Evolutionary conservation across 1,140 invertebrate species (phyloP).

Genomic region (Drosophila prosaltans): DNA sequence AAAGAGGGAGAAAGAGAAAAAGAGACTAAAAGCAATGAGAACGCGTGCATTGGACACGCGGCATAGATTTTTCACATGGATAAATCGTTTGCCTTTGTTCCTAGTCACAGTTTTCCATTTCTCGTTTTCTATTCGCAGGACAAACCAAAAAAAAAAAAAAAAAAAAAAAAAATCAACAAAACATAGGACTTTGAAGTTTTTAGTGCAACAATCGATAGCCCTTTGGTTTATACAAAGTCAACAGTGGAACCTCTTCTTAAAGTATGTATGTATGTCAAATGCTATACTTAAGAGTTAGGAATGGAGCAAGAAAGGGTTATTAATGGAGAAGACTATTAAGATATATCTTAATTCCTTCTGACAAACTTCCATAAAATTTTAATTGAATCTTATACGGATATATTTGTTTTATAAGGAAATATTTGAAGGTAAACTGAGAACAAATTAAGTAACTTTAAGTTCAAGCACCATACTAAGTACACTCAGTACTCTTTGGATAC

Average conservation of each 20-base stretch:
- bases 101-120: constrained; percentile 44
- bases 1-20: neutral
- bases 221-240: neutral
- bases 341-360: too few species aligned
- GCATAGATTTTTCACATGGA: constrained; percentile 79
- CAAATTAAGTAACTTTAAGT: too few species aligned
- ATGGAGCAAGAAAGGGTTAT: too few species aligned
- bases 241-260: constrained; percentile 10
- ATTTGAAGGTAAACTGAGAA: too few species aligned
- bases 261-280: too few species aligned
- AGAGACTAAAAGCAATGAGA: constrained; percentile 31
- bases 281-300: too few species aligned
- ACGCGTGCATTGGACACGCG: constrained; percentile 66
- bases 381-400: too few species aligned
- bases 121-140: constrained; percentile 41
- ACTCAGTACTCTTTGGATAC: too few species aligned
- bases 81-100: constrained; percentile 60
- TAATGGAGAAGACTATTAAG: too few species aligned
- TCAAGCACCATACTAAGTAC: too few species aligned
- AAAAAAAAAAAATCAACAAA: neutral
- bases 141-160: neutral
- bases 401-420: too few species aligned
- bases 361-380: too few species aligned
- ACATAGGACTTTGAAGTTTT: constrained; percentile 50
- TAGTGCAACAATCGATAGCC: constrained; percentile 15